These are phyloP conservation scores for Epinephelus cyanopodus DNA, from an alignment of 2,113 vertebrate species.

Conservation along the genomic window DNA sequence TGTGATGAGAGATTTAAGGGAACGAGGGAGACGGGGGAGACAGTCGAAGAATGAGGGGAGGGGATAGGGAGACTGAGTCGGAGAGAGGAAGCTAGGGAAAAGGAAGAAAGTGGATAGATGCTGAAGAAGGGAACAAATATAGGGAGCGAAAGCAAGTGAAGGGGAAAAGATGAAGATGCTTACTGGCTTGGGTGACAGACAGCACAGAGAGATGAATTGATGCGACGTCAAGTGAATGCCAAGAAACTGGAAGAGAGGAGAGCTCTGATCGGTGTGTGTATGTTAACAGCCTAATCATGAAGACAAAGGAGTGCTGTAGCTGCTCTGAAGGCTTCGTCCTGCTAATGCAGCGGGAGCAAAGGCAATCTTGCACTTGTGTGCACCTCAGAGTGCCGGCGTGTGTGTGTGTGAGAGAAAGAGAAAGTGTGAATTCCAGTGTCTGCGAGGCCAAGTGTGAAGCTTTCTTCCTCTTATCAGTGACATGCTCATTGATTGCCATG, in stretches of 20 bases:
- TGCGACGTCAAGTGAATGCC: conserved; percentile 30
- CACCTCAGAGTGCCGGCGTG: not conserved
- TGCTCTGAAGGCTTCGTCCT: conserved; percentile 39
- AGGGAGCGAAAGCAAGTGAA: conserved; percentile 3
- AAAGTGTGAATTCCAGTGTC: conserved; percentile 37
- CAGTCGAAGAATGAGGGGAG: conserved; percentile 13
- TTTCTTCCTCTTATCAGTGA: conserved; percentile 66
- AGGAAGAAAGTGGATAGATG: conserved; percentile 6
- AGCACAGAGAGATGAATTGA: conserved; percentile 51
- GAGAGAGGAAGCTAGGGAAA: not conserved
- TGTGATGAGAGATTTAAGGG: conserved; percentile 51
- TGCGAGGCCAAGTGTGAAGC: conserved; percentile 45
- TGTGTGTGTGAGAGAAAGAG: not conserved
- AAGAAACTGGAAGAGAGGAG: conserved; percentile 30
- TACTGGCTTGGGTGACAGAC: conserved; percentile 25
- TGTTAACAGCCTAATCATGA: conserved; percentile 51
- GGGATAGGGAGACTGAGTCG: not conserved
- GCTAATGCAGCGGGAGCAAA: conserved; percentile 32
- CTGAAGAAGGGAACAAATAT: not conserved
- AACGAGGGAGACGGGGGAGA: conserved; percentile 24
- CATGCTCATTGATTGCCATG: conserved; percentile 71
- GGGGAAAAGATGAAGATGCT: conserved; percentile 35
- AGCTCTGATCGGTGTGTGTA: conserved; percentile 15
- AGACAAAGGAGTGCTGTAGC: conserved; percentile 59
- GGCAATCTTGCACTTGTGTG: conserved; percentile 38